These are phyloP conservation scores for Drosophila azteca DNA, from an alignment of 1,140 invertebrate genomes.

Conservation along the genomic window DNA sequence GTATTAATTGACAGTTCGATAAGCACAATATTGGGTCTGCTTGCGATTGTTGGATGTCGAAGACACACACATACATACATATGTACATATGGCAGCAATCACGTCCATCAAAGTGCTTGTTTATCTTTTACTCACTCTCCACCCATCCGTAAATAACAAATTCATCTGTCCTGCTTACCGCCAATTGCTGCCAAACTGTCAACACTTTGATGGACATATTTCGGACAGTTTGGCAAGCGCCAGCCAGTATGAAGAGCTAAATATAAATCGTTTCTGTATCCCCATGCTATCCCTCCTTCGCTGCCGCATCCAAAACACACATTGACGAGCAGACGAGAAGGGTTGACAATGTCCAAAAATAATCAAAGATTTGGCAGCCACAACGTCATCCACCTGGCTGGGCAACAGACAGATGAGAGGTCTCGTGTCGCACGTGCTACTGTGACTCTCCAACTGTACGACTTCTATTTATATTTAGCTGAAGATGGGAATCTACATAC, in stretches of 20 bases:
- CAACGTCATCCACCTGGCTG: conserved; percentile 37
- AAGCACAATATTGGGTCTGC: conserved; percentile 45
- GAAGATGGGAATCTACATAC: too few species aligned
- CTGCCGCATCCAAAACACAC: conserved; percentile 31
- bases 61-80: background rate
- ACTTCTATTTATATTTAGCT: conserved; percentile 49
- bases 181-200: conserved; percentile 53
- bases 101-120: conserved; percentile 33
- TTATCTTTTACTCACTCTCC: conserved; percentile 24
- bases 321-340: conserved; percentile 35
- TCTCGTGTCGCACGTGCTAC: conserved; percentile 70
- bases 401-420: conserved; percentile 4
- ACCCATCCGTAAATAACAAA: conserved; percentile 2
- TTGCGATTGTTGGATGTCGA: background rate
- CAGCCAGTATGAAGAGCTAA: conserved; percentile 40
- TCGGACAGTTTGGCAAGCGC: conserved; percentile 53
- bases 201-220: conserved; percentile 53
- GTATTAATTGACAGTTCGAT: conserved; percentile 66
- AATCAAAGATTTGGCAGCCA: conserved; percentile 38
- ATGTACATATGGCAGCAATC: conserved; percentile 51
- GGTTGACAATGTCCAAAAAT: conserved; percentile 60
- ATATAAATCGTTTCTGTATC: conserved; percentile 34
- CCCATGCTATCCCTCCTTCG: background rate
- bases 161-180: conserved; percentile 20
- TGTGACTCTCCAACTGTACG: conserved; percentile 35